Percentiles rank a stretch among this genome's conserved stretches.
Conservation (phyloP, 2,888 invertebrate species). For the Ormyrus labotus region DNA sequence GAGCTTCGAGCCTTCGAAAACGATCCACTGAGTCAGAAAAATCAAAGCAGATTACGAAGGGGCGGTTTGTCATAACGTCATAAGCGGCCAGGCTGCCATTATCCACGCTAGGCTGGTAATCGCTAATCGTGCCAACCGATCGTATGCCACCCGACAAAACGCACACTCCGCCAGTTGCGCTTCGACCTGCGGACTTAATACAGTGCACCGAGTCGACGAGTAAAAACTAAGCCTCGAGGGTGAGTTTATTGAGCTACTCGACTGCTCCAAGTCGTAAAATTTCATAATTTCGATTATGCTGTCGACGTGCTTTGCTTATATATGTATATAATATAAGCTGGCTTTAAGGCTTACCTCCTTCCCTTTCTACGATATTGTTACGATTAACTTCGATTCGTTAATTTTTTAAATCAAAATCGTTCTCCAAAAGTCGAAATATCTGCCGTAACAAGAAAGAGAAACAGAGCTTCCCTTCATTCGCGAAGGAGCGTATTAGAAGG, state of each 20-base stretch:
- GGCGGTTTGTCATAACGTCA: conserved; percentile 60
- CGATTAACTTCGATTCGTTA: no score
- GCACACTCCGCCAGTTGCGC: background rate
- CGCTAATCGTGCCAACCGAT: conserved; percentile 50
- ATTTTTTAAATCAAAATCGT: no score
- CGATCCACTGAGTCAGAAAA: conserved; percentile 62
- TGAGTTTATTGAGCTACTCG: conserved; percentile 35
- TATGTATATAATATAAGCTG: no score
- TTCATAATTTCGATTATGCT: conserved; percentile 36
- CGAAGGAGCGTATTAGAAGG: conserved; percentile 12
- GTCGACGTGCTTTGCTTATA: conserved; percentile 8
- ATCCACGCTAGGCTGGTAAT: conserved; percentile 55
- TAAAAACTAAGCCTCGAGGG: conserved; percentile 10
- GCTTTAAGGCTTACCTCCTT: no score
- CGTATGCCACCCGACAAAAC: background rate
- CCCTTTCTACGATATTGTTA: no score
- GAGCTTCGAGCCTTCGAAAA: background rate
- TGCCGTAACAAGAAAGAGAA: background rate
- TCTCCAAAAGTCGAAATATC: conserved; percentile 8
- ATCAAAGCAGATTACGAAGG: conserved; percentile 66
- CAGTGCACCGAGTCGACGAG: background rate
- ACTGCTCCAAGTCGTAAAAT: conserved; percentile 40
- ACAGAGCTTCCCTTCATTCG: conserved; percentile 1
- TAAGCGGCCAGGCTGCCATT: conserved; percentile 55
- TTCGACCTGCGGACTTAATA: background rate